phyloP scores from a whole-genome alignment of 2,797 vertebrate species.

The Sebastes hubbsi region DNA sequence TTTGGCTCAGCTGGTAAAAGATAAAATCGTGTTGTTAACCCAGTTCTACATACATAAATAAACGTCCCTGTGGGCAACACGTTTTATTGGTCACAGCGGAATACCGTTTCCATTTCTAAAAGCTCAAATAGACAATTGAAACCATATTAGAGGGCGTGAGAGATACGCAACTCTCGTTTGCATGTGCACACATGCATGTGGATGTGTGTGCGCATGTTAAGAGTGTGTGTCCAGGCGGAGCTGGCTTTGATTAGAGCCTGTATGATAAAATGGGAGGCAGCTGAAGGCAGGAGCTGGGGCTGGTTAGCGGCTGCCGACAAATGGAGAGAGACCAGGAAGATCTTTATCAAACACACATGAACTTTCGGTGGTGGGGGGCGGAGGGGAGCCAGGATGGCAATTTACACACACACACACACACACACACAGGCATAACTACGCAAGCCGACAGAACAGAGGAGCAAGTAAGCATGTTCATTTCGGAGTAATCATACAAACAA shows the following conservation, averaged over 20 bases:
- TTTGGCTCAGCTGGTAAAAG: slow-evolving; percentile 45
- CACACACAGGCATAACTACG: slow-evolving; percentile 48
- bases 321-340: slow-evolving; percentile 75
- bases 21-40: slow-evolving; percentile 52
- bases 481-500: slow-evolving; percentile 59
- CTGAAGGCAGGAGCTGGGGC: slow-evolving; percentile 75
- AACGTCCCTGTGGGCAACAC: slow-evolving; percentile 58
- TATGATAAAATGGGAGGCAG: slow-evolving; percentile 79
- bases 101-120: slow-evolving; percentile 47
- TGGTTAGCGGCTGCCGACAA: slow-evolving; percentile 77
- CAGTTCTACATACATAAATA: slow-evolving; percentile 60
- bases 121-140: slow-evolving; percentile 64
- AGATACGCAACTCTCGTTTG: slow-evolving; percentile 29
- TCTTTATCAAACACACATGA: slow-evolving; percentile 81
- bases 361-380: not conserved
- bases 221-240: slow-evolving; percentile 40
- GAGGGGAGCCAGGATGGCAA: slow-evolving; percentile 58
- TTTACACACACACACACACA: not conserved
- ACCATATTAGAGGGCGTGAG: slow-evolving; percentile 56
- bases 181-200: not conserved
- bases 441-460: slow-evolving; percentile 40
- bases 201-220: not conserved
- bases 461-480: slow-evolving; percentile 51
- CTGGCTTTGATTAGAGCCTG: slow-evolving; percentile 79
- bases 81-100: slow-evolving; percentile 65